A percentile compares a stretch with the other conserved stretches of the same genome.
phyloP scores from a whole-genome alignment of 2,797 vertebrate genomes.

The Crocidura indochinensis region DNA sequence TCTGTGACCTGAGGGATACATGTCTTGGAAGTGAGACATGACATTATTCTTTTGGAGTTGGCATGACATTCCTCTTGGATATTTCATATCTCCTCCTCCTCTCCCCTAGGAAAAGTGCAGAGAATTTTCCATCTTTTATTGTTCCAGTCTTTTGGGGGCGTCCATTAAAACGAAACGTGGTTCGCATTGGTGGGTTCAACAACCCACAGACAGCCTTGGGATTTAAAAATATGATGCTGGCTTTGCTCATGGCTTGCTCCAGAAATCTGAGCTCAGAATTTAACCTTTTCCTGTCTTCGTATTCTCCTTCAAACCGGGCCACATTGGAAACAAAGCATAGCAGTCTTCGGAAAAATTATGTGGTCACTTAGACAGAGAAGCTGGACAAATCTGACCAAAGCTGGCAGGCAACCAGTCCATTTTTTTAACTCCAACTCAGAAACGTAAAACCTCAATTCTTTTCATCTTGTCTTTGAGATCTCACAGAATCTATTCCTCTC shows the following conservation, averaged over 20 bases:
- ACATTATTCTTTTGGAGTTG: constrained; percentile 69
- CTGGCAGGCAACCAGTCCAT: constrained; percentile 34
- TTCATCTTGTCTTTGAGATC: constrained; percentile 65
- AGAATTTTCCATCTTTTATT: constrained; percentile 71
- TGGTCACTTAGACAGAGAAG: constrained; percentile 67
- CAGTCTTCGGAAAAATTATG: constrained; percentile 46
- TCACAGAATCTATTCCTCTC: constrained; percentile 48
- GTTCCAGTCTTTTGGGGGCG: constrained; percentile 1
- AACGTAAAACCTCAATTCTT: constrained; percentile 55
- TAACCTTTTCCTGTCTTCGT: constrained; percentile 62
- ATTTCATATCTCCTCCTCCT: constrained; percentile 46
- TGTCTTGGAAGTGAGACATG: constrained; percentile 67
- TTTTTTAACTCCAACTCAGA: constrained; percentile 58
- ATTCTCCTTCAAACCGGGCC: constrained; percentile 30
- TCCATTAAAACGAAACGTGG: constrained; percentile 64
- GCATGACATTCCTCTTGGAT: constrained; percentile 70
- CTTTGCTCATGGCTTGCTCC: constrained; percentile 38
- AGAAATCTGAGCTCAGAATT: constrained; percentile 60
- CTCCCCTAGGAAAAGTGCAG: constrained; percentile 61
- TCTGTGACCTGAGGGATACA: constrained; percentile 54
- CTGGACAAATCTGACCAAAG: constrained; percentile 58
- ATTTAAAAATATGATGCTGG: constrained; percentile 59
- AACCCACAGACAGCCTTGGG: constrained; percentile 19
- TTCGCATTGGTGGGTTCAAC: constrained; percentile 52
- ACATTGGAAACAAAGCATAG: constrained; percentile 61